Evolutionary conservation across 2,113 vertebrate species (phyloP).

Genomic region (Agapornis roseicollis): DNA sequence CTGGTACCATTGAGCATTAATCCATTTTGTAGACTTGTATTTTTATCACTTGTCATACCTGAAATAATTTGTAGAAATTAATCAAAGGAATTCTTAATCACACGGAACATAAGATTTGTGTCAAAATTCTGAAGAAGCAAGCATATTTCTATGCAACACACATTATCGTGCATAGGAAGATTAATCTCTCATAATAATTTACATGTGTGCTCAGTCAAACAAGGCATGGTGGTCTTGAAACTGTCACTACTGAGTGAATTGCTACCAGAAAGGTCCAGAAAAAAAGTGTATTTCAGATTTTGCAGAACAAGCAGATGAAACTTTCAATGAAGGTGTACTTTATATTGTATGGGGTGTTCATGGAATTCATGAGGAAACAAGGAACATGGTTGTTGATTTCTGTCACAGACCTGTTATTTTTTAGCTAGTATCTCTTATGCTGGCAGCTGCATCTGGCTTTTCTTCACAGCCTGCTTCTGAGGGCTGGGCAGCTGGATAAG

Average conservation of each 20-base stretch:
- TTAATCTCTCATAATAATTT: background rate
- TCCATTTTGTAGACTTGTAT: background rate
- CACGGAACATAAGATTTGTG: background rate
- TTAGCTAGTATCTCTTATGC: background rate
- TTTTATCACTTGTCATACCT: background rate
- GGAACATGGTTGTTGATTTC: background rate
- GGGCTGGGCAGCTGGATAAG: background rate
- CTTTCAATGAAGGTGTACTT: background rate
- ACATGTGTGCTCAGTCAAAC: background rate
- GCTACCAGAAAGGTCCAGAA: background rate
- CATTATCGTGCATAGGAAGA: background rate
- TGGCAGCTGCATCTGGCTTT: background rate
- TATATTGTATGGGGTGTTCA: background rate
- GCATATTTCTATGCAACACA: background rate
- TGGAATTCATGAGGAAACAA: background rate
- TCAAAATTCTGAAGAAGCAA: background rate
- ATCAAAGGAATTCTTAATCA: background rate
- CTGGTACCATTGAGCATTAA: background rate
- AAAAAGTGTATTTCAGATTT: background rate
- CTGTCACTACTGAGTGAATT: background rate
- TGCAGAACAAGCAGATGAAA: background rate
- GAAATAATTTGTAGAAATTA: background rate
- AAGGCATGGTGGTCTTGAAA: background rate
- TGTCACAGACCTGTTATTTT: background rate
- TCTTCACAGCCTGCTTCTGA: background rate